phyloP scores from a whole-genome alignment of 2,797 vertebrate species.

The Enteromius unitaeniatus region DNA sequence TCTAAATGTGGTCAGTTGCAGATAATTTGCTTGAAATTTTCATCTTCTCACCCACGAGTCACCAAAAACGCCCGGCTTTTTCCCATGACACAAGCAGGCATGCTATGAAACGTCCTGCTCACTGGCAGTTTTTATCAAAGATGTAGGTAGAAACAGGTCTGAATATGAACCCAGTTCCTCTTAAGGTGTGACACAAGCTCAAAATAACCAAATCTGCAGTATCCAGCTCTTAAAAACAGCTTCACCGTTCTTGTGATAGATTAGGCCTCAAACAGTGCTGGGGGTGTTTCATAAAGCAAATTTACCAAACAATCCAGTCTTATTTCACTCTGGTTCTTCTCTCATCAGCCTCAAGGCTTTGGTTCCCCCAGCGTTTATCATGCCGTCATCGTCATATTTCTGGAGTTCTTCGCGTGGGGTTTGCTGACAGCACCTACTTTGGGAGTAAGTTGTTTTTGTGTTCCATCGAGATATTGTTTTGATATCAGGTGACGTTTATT shows the following conservation, averaged over 20 bases:
- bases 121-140: neutral
- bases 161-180: neutral
- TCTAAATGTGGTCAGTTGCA: neutral
- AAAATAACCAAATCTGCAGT: no score
- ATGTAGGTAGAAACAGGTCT: no score
- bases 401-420: constrained; percentile 92
- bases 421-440: constrained; percentile 87
- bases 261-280: neutral
- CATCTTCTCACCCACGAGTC: neutral
- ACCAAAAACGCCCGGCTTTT: neutral
- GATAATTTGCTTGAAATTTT: neutral
- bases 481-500: neutral
- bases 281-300: no score
- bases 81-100: neutral
- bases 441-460: constrained; percentile 79
- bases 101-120: neutral
- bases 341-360: constrained; percentile 84
- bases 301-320: neutral
- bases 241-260: neutral
- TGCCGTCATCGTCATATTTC: constrained; percentile 88
- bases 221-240: no score
- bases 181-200: no score
- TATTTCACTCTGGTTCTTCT: constrained; percentile 20
- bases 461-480: no score
- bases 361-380: constrained; percentile 90